phyloP scores from a whole-genome alignment of 2,113 vertebrate genomes.

The Tetrao urogallus region DNA sequence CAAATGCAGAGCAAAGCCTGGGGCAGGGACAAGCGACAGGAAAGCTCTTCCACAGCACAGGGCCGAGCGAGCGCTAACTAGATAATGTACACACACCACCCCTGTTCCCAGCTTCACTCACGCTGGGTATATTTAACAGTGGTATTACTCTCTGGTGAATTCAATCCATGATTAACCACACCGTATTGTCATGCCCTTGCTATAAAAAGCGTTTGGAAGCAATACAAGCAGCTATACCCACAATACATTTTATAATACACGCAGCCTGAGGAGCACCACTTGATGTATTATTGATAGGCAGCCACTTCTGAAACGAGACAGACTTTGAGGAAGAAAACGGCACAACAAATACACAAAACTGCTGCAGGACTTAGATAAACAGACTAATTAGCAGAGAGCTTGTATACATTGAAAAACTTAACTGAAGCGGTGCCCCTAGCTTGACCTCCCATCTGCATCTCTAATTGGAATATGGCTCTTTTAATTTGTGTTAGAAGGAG shows the following conservation, averaged over 20 bases:
- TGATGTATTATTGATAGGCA: not conserved
- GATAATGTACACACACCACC: rapidly evolving
- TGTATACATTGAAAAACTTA: not conserved
- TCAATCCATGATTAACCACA: rapidly evolving
- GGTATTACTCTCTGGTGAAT: not conserved
- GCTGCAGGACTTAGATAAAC: not conserved
- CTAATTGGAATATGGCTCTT: rapidly evolving
- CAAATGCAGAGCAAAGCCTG: not conserved
- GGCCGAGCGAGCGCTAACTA: not conserved
- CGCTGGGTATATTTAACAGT: not conserved
- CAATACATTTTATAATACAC: not conserved
- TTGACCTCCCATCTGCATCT: not conserved
- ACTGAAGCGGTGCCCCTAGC: not conserved
- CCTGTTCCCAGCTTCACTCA: rapidly evolving
- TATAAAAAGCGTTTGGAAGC: not conserved
- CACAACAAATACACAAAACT: not conserved
- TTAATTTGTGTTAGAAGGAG: not conserved
- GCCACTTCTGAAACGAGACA: rapidly evolving
- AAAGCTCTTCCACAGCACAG: not conserved
- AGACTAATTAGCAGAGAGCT: not conserved
- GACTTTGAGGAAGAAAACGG: not conserved
- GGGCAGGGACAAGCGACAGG: not conserved
- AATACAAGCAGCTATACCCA: not conserved
- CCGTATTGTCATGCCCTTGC: not conserved
- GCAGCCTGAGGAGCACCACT: not conserved